Conservation (phyloP, 1,140 invertebrate genomes). For the Drosophila sproati region DNA sequence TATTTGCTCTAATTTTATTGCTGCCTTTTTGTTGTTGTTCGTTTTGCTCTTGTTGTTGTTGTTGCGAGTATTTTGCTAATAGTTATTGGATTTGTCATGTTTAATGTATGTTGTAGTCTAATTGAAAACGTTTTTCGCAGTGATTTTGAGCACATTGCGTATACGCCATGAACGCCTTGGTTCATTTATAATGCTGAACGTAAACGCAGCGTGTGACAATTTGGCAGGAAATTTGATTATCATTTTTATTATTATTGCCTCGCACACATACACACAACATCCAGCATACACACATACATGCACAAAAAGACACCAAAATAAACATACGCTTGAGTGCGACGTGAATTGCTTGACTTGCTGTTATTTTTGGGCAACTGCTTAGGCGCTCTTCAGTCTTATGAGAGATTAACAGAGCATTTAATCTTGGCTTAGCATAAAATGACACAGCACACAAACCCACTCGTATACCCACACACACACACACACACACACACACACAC, state of each 20-base stretch:
- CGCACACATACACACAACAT: conserved; percentile 7
- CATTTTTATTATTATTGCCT: conserved; percentile 48
- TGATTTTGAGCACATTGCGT: conserved; percentile 53
- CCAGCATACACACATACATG: background rate
- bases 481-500: conserved; percentile 18
- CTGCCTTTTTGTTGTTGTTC: background rate
- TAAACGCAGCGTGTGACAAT: conserved; percentile 52
- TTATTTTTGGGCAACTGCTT: conserved; percentile 44
- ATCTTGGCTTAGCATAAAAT: conserved; percentile 68
- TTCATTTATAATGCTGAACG: conserved; percentile 18
- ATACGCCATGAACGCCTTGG: conserved; percentile 38
- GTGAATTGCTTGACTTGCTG: conserved; percentile 46
- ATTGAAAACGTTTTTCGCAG: conserved; percentile 52
- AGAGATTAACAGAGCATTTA: conserved; percentile 76
- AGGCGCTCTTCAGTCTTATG: conserved; percentile 46
- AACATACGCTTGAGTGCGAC: conserved; percentile 19
- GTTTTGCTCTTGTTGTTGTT: conserved; percentile 9
- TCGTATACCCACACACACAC: conserved; percentile 22
- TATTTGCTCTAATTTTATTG: conserved; percentile 9
- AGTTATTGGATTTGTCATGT: conserved; percentile 29
- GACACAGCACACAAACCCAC: conserved; percentile 49
- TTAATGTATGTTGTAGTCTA: conserved; percentile 38
- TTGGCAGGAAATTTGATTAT: conserved; percentile 52
- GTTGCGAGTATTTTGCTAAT: conserved; percentile 34
- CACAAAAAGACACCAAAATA: background rate